phyloP scores from a whole-genome alignment of 2,113 vertebrate species.

The Etheostoma spectabile region DNA sequence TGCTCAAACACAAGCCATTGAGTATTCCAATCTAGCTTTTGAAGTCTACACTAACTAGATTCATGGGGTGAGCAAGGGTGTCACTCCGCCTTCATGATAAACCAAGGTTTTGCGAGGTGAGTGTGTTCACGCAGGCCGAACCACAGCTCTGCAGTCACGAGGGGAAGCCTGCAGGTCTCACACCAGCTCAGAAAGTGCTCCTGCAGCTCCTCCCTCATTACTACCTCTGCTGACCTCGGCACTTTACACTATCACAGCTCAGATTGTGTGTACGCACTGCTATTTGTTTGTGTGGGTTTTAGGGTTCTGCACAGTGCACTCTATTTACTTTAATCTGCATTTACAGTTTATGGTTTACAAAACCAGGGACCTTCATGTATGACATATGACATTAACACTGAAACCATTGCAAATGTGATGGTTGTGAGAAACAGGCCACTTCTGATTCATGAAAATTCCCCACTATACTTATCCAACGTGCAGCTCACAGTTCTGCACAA shows the following conservation, averaged over 20 bases:
- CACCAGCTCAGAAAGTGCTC: constrained; percentile 23
- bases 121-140: constrained; percentile 21
- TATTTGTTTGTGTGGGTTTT: constrained; percentile 13
- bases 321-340: constrained; percentile 12
- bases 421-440: neutral
- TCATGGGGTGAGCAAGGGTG: constrained; percentile 17
- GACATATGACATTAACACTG: constrained; percentile 29
- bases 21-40: constrained; percentile 13
- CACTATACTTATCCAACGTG: constrained; percentile 17
- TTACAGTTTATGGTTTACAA: constrained; percentile 13
- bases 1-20: neutral
- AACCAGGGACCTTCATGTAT: constrained; percentile 19
- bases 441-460: constrained; percentile 22
- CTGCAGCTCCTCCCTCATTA: constrained; percentile 41
- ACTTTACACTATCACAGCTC: neutral
- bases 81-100: constrained; percentile 11
- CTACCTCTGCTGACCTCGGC: constrained; percentile 33
- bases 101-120: constrained; percentile 10
- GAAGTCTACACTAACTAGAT: constrained; percentile 4
- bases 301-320: neutral
- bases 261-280: neutral
- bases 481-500: constrained; percentile 38
- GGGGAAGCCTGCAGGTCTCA: constrained; percentile 30
- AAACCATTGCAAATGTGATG: constrained; percentile 27
- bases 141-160: constrained; percentile 43